Conservation (phyloP, 2,888 invertebrate species). For the Hyposoter dolosus region DNA sequence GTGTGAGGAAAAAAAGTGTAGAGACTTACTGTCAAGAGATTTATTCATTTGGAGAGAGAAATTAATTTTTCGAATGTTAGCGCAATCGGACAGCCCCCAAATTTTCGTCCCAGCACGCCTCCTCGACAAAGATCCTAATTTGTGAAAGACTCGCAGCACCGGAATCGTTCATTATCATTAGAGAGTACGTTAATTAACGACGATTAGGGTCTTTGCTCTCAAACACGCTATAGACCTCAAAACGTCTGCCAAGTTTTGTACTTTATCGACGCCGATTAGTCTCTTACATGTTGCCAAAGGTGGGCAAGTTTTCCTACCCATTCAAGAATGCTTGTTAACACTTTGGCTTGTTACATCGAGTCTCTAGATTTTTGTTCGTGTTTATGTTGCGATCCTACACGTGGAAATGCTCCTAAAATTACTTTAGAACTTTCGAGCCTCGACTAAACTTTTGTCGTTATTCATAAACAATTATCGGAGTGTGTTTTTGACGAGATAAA, state of each 20-base stretch:
- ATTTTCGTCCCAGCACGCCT: slow-evolving; percentile 2
- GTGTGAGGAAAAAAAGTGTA: slow-evolving; percentile 12
- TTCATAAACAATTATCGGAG: neutral
- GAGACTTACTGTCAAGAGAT: slow-evolving; percentile 34
- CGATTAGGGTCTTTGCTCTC: slow-evolving; percentile 64
- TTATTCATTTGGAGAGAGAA: slow-evolving; percentile 42
- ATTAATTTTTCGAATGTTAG: slow-evolving; percentile 23
- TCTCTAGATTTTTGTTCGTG: neutral
- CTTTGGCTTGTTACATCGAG: slow-evolving; percentile 8
- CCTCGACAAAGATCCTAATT: slow-evolving; percentile 49
- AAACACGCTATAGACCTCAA: slow-evolving; percentile 50
- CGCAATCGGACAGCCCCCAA: slow-evolving; percentile 13
- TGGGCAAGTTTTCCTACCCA: slow-evolving; percentile 8
- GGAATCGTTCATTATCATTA: slow-evolving; percentile 67
- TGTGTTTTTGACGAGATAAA: neutral
- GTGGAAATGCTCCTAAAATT: neutral
- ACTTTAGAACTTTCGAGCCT: slow-evolving; percentile 7
- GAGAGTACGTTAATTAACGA: slow-evolving; percentile 66
- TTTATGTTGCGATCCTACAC: neutral
- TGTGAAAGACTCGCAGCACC: slow-evolving; percentile 6
- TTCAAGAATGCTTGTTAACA: neutral
- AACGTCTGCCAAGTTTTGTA: slow-evolving; percentile 60
- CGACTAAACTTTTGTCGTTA: slow-evolving; percentile 2
- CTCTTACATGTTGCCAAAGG: neutral
- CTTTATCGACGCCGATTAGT: slow-evolving; percentile 24